Conservation (phyloP, 2,113 vertebrate species). For the Pipra filicauda region DNA sequence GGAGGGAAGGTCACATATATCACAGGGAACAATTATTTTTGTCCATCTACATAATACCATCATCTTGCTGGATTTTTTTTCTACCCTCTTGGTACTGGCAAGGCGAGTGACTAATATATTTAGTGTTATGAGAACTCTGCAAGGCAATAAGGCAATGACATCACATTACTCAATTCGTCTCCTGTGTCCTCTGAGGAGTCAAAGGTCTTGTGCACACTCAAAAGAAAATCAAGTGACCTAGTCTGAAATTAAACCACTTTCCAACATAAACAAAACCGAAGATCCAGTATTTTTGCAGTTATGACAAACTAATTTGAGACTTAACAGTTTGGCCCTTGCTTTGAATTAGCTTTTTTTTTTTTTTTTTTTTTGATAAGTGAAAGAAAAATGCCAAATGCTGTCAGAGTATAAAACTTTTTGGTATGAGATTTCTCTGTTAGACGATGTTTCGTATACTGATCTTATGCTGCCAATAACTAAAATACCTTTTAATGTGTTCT, state of each 20-base stretch:
- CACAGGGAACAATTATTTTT: slow-evolving; percentile 37
- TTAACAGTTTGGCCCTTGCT: slow-evolving; percentile 44
- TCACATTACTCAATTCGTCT: slow-evolving; percentile 70
- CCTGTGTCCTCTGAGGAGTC: slow-evolving; percentile 66
- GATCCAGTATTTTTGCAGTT: slow-evolving; percentile 58
- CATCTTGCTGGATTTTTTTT: slow-evolving; percentile 2
- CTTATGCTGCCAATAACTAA: slow-evolving; percentile 65
- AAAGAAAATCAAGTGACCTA: slow-evolving; percentile 69
- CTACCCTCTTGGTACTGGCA: slow-evolving; percentile 50
- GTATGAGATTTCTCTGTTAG: slow-evolving; percentile 56
- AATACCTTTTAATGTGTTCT: slow-evolving; percentile 76
- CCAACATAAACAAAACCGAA: slow-evolving; percentile 70
- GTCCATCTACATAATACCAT: slow-evolving; percentile 13
- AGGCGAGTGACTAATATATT: slow-evolving; percentile 60
- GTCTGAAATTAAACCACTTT: slow-evolving; percentile 63
- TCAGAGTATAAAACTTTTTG: slow-evolving; percentile 40
- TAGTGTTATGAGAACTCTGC: slow-evolving; percentile 67
- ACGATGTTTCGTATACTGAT: slow-evolving; percentile 63
- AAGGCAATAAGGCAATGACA: slow-evolving; percentile 73
- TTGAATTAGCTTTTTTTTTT: slow-evolving; percentile 54
- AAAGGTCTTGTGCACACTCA: slow-evolving; percentile 65
- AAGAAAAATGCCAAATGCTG: slow-evolving; percentile 12
- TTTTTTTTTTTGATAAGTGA: background rate
- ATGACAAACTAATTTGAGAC: slow-evolving; percentile 58
- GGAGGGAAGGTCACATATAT: background rate